Base-by-base conservation (phyloP, 2,113 vertebrate genomes). In the Tapirus terrestris region DNA sequence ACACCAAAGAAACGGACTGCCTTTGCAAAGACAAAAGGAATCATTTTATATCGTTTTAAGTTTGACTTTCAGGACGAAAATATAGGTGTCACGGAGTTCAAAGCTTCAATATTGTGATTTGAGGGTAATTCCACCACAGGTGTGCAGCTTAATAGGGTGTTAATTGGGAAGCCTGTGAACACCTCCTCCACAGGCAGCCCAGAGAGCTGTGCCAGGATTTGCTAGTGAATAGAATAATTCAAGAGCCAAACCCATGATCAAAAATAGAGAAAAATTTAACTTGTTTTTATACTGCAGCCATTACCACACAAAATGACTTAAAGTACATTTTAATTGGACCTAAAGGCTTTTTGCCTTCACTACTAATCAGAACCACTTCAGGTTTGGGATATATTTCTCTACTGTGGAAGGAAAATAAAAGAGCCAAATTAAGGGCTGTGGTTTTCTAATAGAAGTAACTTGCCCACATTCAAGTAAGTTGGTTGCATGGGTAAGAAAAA, bases 111-210 rank as follows among this genome's bases (percentile, higher is more conserved):
- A 95, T 95, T 63, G 72, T 93, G 96, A 97, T 98, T 94, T 95
- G 96, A 98, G 92, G 97, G 97, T 97, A 98, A 98, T 98, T 98
- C 97, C 97, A 96, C 97, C 97, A 98, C 98, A 99, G 98, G 98
- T 98, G 96, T 87, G 36, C 87, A 86, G 95, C 96, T 98, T 98
- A 98, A 99, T 2, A 12, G 92, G 97, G 97, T 98, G 97, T 98
- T 99, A 98, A 98, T 98, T 98, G 97, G 97, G 85, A 98, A 98
- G 97, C 97, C 97, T 88, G 91, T 98, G 97, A 99, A 97, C 76
- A 96, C 90, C 82, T 94, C 92, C 95, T 97, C 98, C 98, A 96
- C 97, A 98, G 98, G 96, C 88, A 98, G 96, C 77, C 84, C 88
- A 79, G 88, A 97, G 97, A 98, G 39, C 96, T 67, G 92, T 97